Evolutionary conservation across 2,113 vertebrate genomes (phyloP).

Genomic region (Psophia crepitans): DNA sequence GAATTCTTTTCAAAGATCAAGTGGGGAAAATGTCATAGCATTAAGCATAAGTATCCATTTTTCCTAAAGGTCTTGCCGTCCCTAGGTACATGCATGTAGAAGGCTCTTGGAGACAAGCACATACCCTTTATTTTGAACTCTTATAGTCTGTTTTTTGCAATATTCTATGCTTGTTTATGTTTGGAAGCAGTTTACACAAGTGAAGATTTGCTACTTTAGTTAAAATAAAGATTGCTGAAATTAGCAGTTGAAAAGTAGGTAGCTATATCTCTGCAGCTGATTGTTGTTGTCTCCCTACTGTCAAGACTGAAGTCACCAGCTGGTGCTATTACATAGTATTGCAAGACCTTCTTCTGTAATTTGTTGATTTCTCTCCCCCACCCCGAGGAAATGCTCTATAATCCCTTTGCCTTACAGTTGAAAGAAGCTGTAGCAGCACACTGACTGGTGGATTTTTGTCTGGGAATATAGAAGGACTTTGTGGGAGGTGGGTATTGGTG

Average conservation of each 20-base stretch:
- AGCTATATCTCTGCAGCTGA: neutral
- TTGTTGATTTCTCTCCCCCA: neutral
- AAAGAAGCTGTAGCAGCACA: neutral
- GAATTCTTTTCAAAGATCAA: conserved; percentile 45
- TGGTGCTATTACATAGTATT: conserved; percentile 52
- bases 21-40: conserved; percentile 49
- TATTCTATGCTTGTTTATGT: neutral
- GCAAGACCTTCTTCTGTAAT: neutral
- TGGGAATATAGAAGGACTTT: neutral
- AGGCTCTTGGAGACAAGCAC: neutral
- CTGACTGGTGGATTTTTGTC: neutral
- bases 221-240: neutral
- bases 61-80: conserved; percentile 35
- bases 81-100: neutral
- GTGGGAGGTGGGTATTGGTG: neutral
- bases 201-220: neutral
- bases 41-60: conserved; percentile 26
- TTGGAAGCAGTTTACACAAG: neutral
- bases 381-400: neutral
- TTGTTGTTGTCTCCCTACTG: neutral
- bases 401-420: neutral
- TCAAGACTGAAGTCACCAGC: conserved; percentile 13
- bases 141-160: neutral
- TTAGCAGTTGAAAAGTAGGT: neutral
- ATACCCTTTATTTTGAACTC: neutral